Evolutionary conservation across 2,797 vertebrate species (phyloP).

Genomic region (Dromococcyx pavoninus): DNA sequence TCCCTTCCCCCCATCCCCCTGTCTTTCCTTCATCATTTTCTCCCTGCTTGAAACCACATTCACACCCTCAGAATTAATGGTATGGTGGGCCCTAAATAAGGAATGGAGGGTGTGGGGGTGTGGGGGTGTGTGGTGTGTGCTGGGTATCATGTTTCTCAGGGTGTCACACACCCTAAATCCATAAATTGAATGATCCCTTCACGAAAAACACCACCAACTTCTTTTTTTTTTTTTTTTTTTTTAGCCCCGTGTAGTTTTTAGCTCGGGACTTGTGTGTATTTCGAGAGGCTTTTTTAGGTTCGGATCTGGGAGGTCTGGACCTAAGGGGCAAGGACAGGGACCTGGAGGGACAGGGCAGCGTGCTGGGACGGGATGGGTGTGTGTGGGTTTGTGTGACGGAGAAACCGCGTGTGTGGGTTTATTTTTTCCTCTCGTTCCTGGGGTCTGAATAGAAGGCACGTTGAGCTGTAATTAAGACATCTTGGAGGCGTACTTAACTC

Average conservation of each 20-base stretch:
- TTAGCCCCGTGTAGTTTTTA: neutral
- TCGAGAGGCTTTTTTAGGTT: slow-evolving; percentile 12
- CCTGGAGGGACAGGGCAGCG: neutral
- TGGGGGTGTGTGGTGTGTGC: too few relatives aligned
- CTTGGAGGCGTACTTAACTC: slow-evolving; percentile 76
- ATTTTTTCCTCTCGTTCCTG: slow-evolving; percentile 58
- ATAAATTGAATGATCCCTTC: neutral
- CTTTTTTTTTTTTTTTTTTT: neutral
- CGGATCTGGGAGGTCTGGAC: slow-evolving; percentile 8
- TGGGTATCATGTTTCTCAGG: neutral
- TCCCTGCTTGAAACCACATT: accelerated
- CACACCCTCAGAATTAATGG: neutral
- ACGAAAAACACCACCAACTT: neutral
- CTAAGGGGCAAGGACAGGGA: neutral
- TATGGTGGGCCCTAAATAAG: neutral
- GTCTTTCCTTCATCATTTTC: neutral
- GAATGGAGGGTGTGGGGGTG: neutral
- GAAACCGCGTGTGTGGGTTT: neutral
- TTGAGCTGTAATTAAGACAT: slow-evolving; percentile 77
- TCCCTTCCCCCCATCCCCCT: too few relatives aligned
- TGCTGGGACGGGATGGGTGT: slow-evolving; percentile 25
- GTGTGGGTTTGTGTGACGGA: neutral
- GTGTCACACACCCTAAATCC: neutral
- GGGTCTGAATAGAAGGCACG: slow-evolving; percentile 66
- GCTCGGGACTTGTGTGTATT: neutral